A percentile compares a stretch with the other conserved stretches of the same genome.
phyloP scores from a whole-genome alignment of 2,888 invertebrate species.

The Drosophila niveifrons region DNA sequence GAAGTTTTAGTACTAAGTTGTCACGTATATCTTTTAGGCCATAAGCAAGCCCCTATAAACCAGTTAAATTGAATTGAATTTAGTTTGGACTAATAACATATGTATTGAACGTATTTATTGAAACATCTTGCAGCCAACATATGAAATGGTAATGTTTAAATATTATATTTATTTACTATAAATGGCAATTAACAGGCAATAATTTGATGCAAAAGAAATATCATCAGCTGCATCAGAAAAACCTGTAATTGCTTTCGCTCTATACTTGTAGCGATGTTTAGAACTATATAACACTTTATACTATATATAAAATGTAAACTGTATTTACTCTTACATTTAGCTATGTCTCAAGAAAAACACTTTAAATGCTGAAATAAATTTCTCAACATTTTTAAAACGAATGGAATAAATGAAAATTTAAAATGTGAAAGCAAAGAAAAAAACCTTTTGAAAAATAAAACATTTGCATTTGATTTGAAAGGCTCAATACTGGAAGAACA shows the following conservation, averaged over 20 bases:
- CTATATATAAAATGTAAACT: constrained; percentile 64
- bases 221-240: neutral
- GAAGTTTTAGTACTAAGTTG: constrained; percentile 64
- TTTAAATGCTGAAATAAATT: constrained; percentile 59
- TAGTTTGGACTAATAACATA: constrained; percentile 50
- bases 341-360: constrained; percentile 41
- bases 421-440: constrained; percentile 46
- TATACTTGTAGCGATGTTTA: constrained; percentile 73
- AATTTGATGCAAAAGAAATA: constrained; percentile 28
- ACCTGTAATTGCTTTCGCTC: constrained; percentile 64
- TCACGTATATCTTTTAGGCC: constrained; percentile 73
- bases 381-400: constrained; percentile 65
- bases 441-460: constrained; percentile 35
- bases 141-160: constrained; percentile 45
- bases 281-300: constrained; percentile 63
- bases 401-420: constrained; percentile 46
- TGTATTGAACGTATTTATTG: constrained; percentile 28
- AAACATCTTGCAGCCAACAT: constrained; percentile 60
- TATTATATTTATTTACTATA: constrained; percentile 44
- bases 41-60: constrained; percentile 60
- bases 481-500: constrained; percentile 13
- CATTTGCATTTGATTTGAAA: constrained; percentile 56
- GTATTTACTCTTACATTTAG: constrained; percentile 69
- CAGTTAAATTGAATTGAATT: constrained; percentile 57
- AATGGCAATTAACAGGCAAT: constrained; percentile 32